Conservation (phyloP, 2,797 vertebrate genomes). For the Falco concolor region DNA sequence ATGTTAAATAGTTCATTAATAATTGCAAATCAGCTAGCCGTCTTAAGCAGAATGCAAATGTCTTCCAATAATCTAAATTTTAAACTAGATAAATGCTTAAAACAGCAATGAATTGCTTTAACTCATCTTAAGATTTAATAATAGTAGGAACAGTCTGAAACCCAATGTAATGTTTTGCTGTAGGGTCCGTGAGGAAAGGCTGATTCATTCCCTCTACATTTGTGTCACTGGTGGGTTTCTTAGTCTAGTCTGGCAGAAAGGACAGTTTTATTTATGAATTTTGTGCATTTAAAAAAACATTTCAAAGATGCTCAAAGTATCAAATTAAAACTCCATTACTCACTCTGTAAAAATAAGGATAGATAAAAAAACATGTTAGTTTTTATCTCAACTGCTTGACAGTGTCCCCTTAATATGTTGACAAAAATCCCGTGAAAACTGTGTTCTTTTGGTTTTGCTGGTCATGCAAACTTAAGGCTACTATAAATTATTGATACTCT, state of each 20-base stretch:
- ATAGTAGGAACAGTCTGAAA: background rate
- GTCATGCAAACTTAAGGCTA: background rate
- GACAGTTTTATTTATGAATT: background rate
- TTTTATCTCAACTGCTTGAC: conserved; percentile 35
- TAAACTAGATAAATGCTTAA: background rate
- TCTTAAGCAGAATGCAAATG: background rate
- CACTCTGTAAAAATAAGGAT: background rate
- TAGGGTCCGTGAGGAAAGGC: background rate
- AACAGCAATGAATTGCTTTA: background rate
- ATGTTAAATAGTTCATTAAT: background rate
- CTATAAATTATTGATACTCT: background rate
- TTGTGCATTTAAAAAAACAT: background rate
- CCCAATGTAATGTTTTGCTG: background rate
- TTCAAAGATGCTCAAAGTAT: background rate
- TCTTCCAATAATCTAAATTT: background rate
- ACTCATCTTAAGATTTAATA: background rate
- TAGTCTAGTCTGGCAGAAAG: background rate
- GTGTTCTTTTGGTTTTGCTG: background rate
- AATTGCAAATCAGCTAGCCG: background rate
- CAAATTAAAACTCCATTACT: background rate
- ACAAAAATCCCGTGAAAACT: background rate
- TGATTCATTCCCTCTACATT: background rate
- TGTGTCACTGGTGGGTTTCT: background rate
- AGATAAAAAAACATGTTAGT: background rate
- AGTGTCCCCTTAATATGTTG: conserved; percentile 55